phyloP scores from a whole-genome alignment of 1,140 invertebrate genomes.

The Pomacea maculata region DNA sequence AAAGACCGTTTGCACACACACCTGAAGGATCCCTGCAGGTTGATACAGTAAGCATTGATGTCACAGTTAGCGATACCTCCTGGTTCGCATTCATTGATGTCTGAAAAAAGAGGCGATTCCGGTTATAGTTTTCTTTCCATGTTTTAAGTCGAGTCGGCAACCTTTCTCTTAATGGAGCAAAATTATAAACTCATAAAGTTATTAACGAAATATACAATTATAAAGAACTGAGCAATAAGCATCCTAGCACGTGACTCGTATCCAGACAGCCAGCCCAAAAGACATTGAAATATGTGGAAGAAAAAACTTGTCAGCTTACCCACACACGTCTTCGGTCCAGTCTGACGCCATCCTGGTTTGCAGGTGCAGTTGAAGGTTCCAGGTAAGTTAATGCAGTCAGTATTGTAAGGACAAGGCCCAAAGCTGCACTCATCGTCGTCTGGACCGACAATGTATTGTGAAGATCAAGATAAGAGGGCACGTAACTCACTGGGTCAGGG shows the following conservation, averaged over 20 bases:
- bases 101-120: constrained; percentile 12
- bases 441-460: constrained; percentile 15
- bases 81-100: constrained; percentile 40
- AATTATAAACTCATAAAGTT: neutral
- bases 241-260: neutral
- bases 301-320: constrained; percentile 20
- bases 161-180: neutral
- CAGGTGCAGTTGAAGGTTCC: constrained; percentile 47
- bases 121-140: neutral
- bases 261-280: neutral
- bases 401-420: constrained; percentile 31
- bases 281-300: neutral
- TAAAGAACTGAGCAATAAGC: neutral
- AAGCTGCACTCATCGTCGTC: constrained; percentile 50
- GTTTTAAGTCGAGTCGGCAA: neutral
- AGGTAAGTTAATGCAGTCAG: constrained; percentile 37
- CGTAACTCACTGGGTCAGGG: neutral
- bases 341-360: constrained; percentile 38
- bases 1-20: constrained; percentile 61
- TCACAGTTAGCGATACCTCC: constrained; percentile 46
- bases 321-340: constrained; percentile 27
- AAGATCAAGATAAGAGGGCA: neutral
- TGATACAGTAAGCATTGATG: constrained; percentile 60
- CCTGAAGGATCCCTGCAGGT: constrained; percentile 49
- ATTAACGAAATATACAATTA: neutral